Percentiles rank a stretch among this genome's conserved stretches.
Conservation (phyloP, 2,113 vertebrate genomes). For the Phalacrocorax brasilianus region DNA sequence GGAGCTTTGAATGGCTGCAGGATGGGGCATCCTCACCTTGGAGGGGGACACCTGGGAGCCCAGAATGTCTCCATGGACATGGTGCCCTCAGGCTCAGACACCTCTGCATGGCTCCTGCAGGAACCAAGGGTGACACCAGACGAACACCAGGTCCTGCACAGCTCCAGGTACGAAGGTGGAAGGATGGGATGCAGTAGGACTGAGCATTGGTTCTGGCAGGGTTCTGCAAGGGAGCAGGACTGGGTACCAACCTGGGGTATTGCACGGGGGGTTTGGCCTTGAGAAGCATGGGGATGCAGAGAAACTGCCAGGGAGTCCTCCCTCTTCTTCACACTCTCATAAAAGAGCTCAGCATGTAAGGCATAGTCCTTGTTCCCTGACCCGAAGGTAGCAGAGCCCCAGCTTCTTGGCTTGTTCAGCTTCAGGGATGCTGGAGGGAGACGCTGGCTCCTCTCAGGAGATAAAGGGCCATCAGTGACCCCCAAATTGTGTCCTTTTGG, state of each 20-base stretch:
- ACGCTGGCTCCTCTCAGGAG: background rate
- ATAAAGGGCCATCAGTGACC: background rate
- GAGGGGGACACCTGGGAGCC: background rate
- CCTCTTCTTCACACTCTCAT: background rate
- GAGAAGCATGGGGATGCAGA: background rate
- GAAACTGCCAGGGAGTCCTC: background rate
- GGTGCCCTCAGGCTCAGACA: background rate
- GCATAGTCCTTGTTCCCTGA: background rate
- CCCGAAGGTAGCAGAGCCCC: background rate
- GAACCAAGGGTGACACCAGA: background rate
- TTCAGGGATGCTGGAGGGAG: background rate
- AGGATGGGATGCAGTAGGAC: background rate
- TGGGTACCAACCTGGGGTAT: background rate
- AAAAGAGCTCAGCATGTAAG: background rate
- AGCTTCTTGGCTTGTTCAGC: background rate
- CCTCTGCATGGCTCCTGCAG: background rate
- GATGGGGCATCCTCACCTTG: rapidly evolving
- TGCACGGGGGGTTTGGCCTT: background rate
- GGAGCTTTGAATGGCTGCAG: background rate
- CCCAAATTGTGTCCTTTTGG: background rate
- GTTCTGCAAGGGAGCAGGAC: background rate
- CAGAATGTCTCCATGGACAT: background rate
- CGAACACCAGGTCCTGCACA: rapidly evolving
- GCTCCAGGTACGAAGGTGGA: background rate
- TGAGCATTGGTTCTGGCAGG: background rate